Evolutionary conservation across 2,888 invertebrate genomes (phyloP), one percentile per base, ranked within the genome.

Genomic region (Caenorhabditis sp.): DNA sequence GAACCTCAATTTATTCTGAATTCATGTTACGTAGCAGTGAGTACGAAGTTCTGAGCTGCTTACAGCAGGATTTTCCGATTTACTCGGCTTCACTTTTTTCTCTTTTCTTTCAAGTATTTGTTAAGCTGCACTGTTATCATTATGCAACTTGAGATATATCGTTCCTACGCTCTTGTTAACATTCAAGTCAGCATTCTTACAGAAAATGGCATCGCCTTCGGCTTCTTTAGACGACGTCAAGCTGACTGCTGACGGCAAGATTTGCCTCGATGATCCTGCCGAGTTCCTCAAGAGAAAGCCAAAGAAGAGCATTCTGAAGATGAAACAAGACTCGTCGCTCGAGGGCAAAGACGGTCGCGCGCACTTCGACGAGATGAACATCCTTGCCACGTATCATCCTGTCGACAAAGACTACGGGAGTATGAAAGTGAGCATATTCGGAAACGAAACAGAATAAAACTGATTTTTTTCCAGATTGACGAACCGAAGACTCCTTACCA

Each of bases 401-500:
- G 92, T 94, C 22, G 95, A 95, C 90, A 99, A 99, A 91, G 98
- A 98, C 91, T 99, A 99, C 90, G 99, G 99, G 8, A 96, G 96
- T 89, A 98, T 98, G 96, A 99, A 98, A n/a, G n/a, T n/a, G n/a
- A n/a, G n/a, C n/a, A n/a, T n/a, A n/a, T n/a, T n/a, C n/a, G 88
- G 91, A 91, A 9, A 37, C 7, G 7, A 27, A 30, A 17, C 17
- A 68, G 22, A 17, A 22, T 20, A 3, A 8, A 6, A 53, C 7
- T 35, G 2, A 2, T n/a, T n/a, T 43, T 1, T 26, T 71, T 80
- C 63, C 41, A 87, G 87, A 88, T 88, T 93, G 88, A 95, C 87
- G 99, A 99, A 90, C 98, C 99, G 1, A 97, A 97, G 90, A 99
- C 99, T 26, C 99, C 99, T 0, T 94, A 92, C 87, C 92, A 92